These are phyloP conservation scores for Ceratitis capitata DNA, from an alignment of 1,140 invertebrate genomes.

Conservation along the genomic window DNA sequence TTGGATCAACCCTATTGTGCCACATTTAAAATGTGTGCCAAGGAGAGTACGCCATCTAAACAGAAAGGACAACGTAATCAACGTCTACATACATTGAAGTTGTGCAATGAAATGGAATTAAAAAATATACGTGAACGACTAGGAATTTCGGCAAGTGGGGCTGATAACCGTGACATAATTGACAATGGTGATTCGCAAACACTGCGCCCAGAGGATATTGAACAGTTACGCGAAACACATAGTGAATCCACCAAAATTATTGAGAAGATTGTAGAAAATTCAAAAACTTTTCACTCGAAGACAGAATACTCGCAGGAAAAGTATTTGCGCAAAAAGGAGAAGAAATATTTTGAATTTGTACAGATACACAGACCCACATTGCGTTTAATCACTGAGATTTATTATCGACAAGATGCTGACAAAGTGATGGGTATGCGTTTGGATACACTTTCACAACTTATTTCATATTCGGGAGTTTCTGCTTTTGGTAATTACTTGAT, in stretches of 20 bases:
- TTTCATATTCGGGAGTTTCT: constrained; percentile 82
- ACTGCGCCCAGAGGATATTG: constrained; percentile 84
- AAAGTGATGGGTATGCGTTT: constrained; percentile 84
- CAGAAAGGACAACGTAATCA: constrained; percentile 66
- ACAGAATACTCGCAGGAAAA: constrained; percentile 94
- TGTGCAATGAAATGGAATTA: constrained; percentile 68
- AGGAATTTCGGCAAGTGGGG: constrained; percentile 70
- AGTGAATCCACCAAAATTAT: constrained; percentile 85
- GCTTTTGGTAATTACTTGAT: constrained; percentile 81
- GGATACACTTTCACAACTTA: constrained; percentile 88
- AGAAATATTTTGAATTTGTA: constrained; percentile 86
- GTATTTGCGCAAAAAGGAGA: constrained; percentile 93
- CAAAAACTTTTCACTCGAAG: constrained; percentile 85
- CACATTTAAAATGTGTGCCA: constrained; percentile 80
- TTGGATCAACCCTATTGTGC: constrained; percentile 80
- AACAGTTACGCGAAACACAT: constrained; percentile 77
- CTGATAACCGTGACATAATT: constrained; percentile 85
- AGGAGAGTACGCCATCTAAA: constrained; percentile 53
- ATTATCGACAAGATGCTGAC: constrained; percentile 77
- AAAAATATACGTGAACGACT: constrained; percentile 67
- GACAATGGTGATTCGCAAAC: constrained; percentile 89
- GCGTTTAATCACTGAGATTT: constrained; percentile 79
- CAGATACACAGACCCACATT: constrained; percentile 80
- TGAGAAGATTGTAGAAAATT: constrained; percentile 87
- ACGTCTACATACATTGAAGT: constrained; percentile 70